Conservation (phyloP, 1,140 invertebrate species). For the Musca domestica region DNA sequence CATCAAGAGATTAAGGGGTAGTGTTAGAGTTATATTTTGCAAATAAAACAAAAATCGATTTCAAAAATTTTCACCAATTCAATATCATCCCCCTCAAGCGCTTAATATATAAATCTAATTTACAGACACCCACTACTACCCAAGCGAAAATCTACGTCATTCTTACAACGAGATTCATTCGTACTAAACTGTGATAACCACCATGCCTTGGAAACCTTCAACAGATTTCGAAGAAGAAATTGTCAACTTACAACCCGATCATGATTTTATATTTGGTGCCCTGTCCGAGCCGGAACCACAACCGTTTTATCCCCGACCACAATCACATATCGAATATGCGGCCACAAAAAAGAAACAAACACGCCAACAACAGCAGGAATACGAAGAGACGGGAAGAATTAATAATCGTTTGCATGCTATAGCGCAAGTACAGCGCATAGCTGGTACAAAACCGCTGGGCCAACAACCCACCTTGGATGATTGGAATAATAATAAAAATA, state of each 20-base stretch:
- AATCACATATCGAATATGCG: slow-evolving; percentile 22
- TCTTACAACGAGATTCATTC: no score
- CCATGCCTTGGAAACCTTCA: slow-evolving; percentile 36
- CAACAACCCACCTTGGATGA: slow-evolving; percentile 41
- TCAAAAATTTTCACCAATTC: no score
- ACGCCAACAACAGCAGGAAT: slow-evolving; percentile 5
- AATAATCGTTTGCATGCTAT: slow-evolving; percentile 35
- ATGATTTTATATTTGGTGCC: slow-evolving; percentile 35
- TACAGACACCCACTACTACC: no score
- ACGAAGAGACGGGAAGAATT: background rate
- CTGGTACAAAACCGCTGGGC: slow-evolving; percentile 39
- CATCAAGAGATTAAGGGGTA: no score
- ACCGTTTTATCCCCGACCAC: slow-evolving; percentile 16
- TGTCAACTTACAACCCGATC: slow-evolving; percentile 34
- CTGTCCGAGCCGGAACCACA: slow-evolving; percentile 18
- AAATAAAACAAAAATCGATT: no score
- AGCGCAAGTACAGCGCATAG: slow-evolving; percentile 39
- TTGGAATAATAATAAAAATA: slow-evolving; percentile 34
- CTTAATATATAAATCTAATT: no score
- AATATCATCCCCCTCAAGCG: no score
- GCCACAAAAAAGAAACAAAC: background rate
- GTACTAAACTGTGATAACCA: background rate
- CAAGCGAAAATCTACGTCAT: no score
- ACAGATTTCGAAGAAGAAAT: slow-evolving; percentile 44
- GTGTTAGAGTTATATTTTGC: no score